phyloP scores from a whole-genome alignment of 2,888 invertebrate genomes.

The Pollenia labialis region DNA sequence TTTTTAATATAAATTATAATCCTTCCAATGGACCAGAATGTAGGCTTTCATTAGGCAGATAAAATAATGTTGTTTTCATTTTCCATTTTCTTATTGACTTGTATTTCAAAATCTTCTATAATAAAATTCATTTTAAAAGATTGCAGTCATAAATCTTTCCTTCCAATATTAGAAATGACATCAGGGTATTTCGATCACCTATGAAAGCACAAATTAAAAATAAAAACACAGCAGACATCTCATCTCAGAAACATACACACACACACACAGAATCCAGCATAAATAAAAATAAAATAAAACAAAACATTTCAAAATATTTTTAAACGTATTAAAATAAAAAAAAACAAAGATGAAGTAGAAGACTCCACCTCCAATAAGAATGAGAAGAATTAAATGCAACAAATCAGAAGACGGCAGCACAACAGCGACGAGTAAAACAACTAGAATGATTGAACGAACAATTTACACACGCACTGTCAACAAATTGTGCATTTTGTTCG shows the following conservation, averaged over 20 bases:
- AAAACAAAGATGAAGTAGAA: conserved; percentile 65
- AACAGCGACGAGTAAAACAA: conserved; percentile 32
- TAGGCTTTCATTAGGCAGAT: no score
- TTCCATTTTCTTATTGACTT: background rate
- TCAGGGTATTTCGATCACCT: conserved; percentile 43
- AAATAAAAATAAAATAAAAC: conserved; percentile 20
- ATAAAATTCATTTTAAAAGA: background rate
- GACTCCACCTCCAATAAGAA: conserved; percentile 71
- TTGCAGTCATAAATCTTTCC: background rate
- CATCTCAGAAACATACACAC: background rate
- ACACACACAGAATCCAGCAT: conserved; percentile 46
- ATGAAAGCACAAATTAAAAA: conserved; percentile 35
- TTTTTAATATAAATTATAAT: no score
- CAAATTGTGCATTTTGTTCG: conserved; percentile 44
- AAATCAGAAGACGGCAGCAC: conserved; percentile 70
- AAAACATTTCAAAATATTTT: conserved; percentile 34
- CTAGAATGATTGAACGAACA: conserved; percentile 27
- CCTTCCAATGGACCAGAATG: no score
- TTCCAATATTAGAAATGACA: conserved; percentile 10
- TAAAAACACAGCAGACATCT: background rate
- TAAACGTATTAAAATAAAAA: conserved; percentile 35
- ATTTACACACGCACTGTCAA: conserved; percentile 48
- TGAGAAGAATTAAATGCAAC: conserved; percentile 66
- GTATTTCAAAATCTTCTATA: background rate
- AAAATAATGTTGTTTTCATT: background rate